Conservation (phyloP, 2,888 invertebrate species). For the Hipparchia sbordonii region DNA sequence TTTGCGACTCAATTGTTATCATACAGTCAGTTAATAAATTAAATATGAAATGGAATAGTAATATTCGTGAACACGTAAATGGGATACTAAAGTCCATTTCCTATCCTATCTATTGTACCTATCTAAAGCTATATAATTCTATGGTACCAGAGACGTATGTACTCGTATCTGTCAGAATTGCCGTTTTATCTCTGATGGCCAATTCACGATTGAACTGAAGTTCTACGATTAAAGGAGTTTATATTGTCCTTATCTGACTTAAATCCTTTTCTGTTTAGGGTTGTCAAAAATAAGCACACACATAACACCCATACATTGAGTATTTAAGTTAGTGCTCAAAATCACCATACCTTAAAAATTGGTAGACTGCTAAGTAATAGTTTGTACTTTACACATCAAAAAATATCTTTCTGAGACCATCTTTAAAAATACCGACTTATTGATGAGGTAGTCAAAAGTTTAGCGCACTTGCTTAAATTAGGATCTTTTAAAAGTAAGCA, state of each 20-base stretch:
- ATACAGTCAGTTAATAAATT: conserved; percentile 12
- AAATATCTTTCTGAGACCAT: no score
- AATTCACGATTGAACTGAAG: conserved; percentile 1
- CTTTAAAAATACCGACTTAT: no score
- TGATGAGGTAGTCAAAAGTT: no score
- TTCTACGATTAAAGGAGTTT: conserved; percentile 3
- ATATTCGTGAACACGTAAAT: conserved; percentile 30
- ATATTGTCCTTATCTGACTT: conserved; percentile 16
- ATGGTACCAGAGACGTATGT: conserved; percentile 62
- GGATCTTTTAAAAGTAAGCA: no score
- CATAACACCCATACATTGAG: neutral
- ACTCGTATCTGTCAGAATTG: conserved; percentile 59
- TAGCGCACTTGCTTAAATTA: no score
- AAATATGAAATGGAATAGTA: neutral
- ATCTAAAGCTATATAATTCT: conserved; percentile 39
- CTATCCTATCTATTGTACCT: conserved; percentile 49
- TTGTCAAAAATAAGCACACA: neutral
- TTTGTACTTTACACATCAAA: no score
- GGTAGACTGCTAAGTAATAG: no score
- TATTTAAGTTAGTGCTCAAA: no score
- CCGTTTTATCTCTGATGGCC: conserved; percentile 73
- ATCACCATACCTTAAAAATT: no score
- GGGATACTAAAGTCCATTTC: conserved; percentile 50
- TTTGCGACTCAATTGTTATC: conserved; percentile 3
- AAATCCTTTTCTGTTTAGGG: neutral